Evolutionary conservation across 2,888 invertebrate genomes (phyloP).

Genomic region (Chrysolina haemoptera): DNA sequence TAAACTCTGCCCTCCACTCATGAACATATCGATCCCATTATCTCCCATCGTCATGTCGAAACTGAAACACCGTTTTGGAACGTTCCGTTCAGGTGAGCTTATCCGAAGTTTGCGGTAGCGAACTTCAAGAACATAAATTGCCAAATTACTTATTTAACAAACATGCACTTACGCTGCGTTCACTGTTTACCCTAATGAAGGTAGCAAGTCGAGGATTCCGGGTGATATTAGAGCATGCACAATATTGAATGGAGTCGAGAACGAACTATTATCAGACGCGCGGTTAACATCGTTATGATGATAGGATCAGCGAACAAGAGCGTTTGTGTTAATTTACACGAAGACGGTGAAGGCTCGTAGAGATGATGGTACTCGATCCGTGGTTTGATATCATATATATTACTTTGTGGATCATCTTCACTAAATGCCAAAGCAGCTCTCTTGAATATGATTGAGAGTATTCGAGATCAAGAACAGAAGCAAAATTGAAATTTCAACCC

Average conservation of each 20-base stretch:
- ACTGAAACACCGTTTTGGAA: slow-evolving; percentile 1
- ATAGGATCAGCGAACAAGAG: neutral
- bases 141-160: slow-evolving; percentile 32
- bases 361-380: neutral
- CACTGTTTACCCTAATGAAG: slow-evolving; percentile 27
- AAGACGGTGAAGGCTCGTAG: neutral
- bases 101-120: neutral
- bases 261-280: slow-evolving; percentile 7
- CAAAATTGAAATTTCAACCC: no score
- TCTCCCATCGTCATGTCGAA: slow-evolving; percentile 2
- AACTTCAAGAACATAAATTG: slow-evolving; percentile 30
- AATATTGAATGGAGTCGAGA: slow-evolving; percentile 29
- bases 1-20: neutral
- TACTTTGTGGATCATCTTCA: neutral
- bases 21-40: slow-evolving; percentile 3
- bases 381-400: neutral
- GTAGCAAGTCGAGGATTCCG: slow-evolving; percentile 29
- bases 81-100: slow-evolving; percentile 17
- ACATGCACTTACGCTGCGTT: slow-evolving; percentile 26
- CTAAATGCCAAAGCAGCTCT: neutral
- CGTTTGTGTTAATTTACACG: neutral
- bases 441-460: neutral
- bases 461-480: no score
- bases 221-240: slow-evolving; percentile 23
- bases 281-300: slow-evolving; percentile 9